Evolutionary conservation across 2,113 vertebrate genomes (phyloP), one percentile per base, ranked within the genome.

Genomic region (Percina caprodes): DNA sequence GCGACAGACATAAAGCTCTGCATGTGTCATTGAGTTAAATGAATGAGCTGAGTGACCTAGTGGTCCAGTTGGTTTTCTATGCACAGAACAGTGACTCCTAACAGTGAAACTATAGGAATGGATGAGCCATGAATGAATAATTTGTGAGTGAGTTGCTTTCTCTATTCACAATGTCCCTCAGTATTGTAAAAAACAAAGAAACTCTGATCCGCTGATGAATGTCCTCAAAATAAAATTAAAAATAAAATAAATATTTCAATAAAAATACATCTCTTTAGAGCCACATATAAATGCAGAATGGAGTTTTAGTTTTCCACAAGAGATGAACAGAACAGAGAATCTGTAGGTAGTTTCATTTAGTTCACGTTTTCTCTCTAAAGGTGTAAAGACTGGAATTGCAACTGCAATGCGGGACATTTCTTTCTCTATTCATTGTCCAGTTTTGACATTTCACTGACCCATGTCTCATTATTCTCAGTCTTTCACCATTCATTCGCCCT

Each of bases 381-480:
- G 58, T 79, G 71, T 60, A 66, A 74, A 74, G 51, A 62, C 39
- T 71, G 33, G 19, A 72, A 77, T 70, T 59, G 21, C 26, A 48
- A 24, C 58, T 42, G 74, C 30, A 67, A 56, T 65, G 45, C 46
- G 12, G 16, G 49, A 21, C 13, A 15, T 69, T 63, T 80, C 61
- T 59, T 8, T 24, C 24, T 59, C 56, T 58, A 2, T 60, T 74
- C 81, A 81, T 77, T 67, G 83, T 85, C 70, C 46, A 35, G 69
- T 60, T 77, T 35, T 84, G 88, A 88, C 88, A 85, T 79, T 74
- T 77, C 84, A 78, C 58, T 84, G 87, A 89, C 91, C 93, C 84
- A 14, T 23, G 87, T 80, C 91, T 93, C 91, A 89, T 94, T 93
- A 91, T 77, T 74, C 85, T 70, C 51, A 18, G 74, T 79, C 76